phyloP scores from a whole-genome alignment of 2,888 invertebrate genomes.

The Conops quadrifasciatus region DNA sequence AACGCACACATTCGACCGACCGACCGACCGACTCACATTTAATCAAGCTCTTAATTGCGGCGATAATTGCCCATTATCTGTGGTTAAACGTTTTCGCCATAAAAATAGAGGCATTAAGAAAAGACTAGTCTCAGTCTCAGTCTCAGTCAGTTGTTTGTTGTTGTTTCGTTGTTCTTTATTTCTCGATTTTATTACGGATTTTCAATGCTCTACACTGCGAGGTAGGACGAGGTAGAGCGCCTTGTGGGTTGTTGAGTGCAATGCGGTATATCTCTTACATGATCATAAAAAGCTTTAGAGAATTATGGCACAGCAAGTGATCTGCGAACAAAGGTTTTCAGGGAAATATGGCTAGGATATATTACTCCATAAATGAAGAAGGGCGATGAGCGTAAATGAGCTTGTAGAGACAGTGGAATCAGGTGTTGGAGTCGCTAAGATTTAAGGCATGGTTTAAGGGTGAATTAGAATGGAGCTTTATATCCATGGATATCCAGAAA shows the following conservation, averaged over 20 bases:
- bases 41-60: conserved; percentile 48
- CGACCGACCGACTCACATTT: conserved; percentile 38
- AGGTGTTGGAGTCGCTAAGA: too few species aligned
- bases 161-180: neutral
- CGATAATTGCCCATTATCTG: conserved; percentile 50
- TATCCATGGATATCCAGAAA: too few species aligned
- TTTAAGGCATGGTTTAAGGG: too few species aligned
- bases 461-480: too few species aligned
- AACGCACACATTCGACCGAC: too few species aligned
- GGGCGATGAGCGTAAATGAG: too few species aligned
- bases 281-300: too few species aligned
- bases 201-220: conserved; percentile 16
- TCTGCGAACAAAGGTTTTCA: neutral
- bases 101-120: conserved; percentile 20
- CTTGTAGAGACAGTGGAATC: too few species aligned
- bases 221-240: neutral
- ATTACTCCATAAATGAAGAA: too few species aligned
- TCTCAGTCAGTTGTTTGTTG: neutral
- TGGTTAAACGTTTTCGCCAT: conserved; percentile 36
- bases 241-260: too few species aligned
- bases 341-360: too few species aligned
- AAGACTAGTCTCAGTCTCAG: neutral
- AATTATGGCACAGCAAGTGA: neutral
- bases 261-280: too few species aligned
- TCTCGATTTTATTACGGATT: conserved; percentile 28